Evolutionary conservation across 2,797 vertebrate species (phyloP), one percentile per base, ranked within the genome.

Genomic region (Rallus crepitans): DNA sequence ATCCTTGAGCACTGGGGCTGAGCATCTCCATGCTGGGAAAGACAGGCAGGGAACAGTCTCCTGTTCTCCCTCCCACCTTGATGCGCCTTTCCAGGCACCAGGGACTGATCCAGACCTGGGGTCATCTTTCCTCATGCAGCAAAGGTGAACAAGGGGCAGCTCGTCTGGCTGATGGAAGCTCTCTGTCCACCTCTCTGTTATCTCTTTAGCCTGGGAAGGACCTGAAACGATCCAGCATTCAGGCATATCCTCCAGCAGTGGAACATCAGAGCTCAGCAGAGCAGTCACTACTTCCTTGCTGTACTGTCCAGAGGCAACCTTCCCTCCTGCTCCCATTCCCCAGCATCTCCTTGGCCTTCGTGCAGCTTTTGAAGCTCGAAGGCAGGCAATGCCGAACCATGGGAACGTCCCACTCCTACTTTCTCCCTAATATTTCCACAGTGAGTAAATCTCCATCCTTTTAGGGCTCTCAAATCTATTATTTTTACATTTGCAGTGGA

Each of bases 401-500:
- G 55, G 33, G 63, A 94, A 70, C 68, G 45, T 95, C 95, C 88
- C 66, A 55, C 80, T 93, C 90, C 95, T 81, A 80, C 86, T 93
- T 93, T 94, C 89, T 92, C 93, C 77, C 50, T 94, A 45, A 50
- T 78, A 72, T 95, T 93, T 96, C 96, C 94, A 96, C 95, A 87
- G 85, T 59, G 88, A 96, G 95, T 96, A 94, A 94, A 96, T 95
- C 95, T 95, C 93, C 70, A n/a, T 90, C 82, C 59, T 96, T 94
- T 93, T 50, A 96, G 79, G 79, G 64, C 82, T 90, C 94, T 93
- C 95, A 82, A 66, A 96, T 94, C 94, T 47, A 96, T 97, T 95
- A 97, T 95, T 97, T 97, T 94, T 96, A 93, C 87, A 97, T 97
- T 97, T 92, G 77, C 96, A 96, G 92, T 56, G 93, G 92, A 92